These are phyloP conservation scores for Dromiciops gliroides DNA, from an alignment of 2,113 vertebrate species.

Conservation along the genomic window DNA sequence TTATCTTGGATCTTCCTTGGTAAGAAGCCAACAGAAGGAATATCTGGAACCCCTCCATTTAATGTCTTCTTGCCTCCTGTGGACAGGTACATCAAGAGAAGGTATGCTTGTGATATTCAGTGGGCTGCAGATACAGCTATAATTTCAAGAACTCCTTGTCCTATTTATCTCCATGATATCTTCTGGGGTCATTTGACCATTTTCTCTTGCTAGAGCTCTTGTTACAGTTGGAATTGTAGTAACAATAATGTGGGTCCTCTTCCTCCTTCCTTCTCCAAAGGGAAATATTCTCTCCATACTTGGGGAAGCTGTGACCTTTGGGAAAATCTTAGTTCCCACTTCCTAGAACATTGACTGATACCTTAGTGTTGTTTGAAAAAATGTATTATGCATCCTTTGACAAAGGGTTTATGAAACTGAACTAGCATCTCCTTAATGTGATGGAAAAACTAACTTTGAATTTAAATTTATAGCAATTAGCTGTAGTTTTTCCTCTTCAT, in stretches of 20 bases:
- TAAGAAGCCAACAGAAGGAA: conserved; percentile 87
- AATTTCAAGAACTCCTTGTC: conserved; percentile 94
- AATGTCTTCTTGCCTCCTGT: conserved; percentile 93
- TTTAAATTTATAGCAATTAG: conserved; percentile 98
- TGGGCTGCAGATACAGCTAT: conserved; percentile 93
- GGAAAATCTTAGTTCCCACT: conserved; percentile 88
- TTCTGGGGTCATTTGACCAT: neutral
- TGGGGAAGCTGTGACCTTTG: conserved; percentile 91
- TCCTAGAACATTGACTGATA: conserved; percentile 90
- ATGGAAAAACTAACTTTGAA: conserved; percentile 99
- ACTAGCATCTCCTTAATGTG: conserved; percentile 96
- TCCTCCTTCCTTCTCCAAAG: conserved; percentile 86
- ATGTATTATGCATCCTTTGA: too few relatives aligned
- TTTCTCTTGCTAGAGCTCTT: neutral
- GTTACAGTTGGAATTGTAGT: neutral
- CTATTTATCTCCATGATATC: conserved; percentile 71
- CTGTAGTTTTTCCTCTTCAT: conserved; percentile 96
- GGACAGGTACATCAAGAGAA: conserved; percentile 91
- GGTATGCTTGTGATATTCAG: conserved; percentile 94
- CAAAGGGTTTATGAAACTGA: conserved; percentile 99
- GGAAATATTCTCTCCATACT: conserved; percentile 96
- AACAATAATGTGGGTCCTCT: neutral
- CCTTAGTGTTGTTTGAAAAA: conserved; percentile 97
- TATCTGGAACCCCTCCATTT: conserved; percentile 91
- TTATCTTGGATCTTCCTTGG: conserved; percentile 89